Conservation (phyloP, 2,113 vertebrate species). For the Morone chrysops region DNA sequence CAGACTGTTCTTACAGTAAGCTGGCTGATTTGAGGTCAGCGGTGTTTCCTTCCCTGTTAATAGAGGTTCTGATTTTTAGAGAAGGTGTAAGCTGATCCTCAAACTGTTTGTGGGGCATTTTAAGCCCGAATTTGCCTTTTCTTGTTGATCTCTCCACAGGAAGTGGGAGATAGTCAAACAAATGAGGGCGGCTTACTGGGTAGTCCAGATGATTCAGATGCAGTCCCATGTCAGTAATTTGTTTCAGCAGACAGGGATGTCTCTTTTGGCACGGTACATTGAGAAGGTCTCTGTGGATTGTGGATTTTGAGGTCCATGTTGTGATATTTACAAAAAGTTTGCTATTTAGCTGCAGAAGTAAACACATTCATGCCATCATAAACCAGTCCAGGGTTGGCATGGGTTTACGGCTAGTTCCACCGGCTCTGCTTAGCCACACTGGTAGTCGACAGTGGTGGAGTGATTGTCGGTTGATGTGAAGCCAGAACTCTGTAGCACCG, state of each 20-base stretch:
- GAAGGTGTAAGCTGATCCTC: constrained; percentile 54
- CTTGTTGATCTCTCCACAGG: constrained; percentile 31
- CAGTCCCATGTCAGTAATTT: constrained; percentile 41
- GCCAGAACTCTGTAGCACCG: constrained; percentile 71
- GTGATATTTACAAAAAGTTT: constrained; percentile 68
- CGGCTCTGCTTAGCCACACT: constrained; percentile 58
- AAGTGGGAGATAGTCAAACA: constrained; percentile 44
- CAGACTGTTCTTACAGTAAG: constrained; percentile 49
- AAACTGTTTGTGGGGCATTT: constrained; percentile 33
- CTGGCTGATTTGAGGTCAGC: constrained; percentile 56
- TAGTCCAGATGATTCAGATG: constrained; percentile 35
- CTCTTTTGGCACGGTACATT: constrained; percentile 80
- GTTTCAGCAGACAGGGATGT: constrained; percentile 55
- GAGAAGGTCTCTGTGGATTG: constrained; percentile 74
- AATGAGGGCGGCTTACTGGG: constrained; percentile 21
- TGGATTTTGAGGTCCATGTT: constrained; percentile 75
- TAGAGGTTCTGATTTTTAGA: constrained; percentile 46
- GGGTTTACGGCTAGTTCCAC: constrained; percentile 52
- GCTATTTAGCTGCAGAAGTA: constrained; percentile 69
- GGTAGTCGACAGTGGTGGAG: constrained; percentile 50
- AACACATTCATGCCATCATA: constrained; percentile 63
- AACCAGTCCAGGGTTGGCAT: constrained; percentile 50
- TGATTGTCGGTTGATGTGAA: constrained; percentile 62
- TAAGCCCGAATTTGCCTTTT: constrained; percentile 25
- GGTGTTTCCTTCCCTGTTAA: constrained; percentile 42